phyloP scores from a whole-genome alignment of 2,888 invertebrate species.

The Latrodectus elegans region DNA sequence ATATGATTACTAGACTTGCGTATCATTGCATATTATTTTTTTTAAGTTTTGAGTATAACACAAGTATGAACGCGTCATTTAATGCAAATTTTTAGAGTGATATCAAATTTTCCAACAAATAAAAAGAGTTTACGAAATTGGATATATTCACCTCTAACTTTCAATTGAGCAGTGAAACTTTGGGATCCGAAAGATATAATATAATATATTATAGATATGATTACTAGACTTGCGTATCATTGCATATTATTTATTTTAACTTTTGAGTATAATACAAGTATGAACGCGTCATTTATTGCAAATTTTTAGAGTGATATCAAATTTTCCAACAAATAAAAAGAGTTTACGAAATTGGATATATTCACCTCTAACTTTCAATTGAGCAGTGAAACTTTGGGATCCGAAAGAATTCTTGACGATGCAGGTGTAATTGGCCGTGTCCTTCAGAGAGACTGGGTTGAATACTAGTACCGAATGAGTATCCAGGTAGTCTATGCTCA shows the following conservation, averaged over 20 bases:
- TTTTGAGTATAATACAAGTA: too few species aligned
- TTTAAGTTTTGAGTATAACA: too few species aligned
- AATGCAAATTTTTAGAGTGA: too few species aligned
- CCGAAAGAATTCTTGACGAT: slow-evolving; percentile 44
- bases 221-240: too few species aligned
- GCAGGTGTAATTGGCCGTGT: slow-evolving; percentile 69
- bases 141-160: slow-evolving; percentile 46
- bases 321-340: neutral
- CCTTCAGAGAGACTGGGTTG: slow-evolving; percentile 31
- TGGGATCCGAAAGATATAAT: slow-evolving; percentile 47
- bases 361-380: slow-evolving; percentile 56
- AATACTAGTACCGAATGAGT: slow-evolving; percentile 52
- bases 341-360: neutral
- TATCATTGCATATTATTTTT: too few species aligned
- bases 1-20: too few species aligned
- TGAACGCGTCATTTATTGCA: too few species aligned
- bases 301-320: neutral
- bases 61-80: too few species aligned
- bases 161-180: slow-evolving; percentile 44
- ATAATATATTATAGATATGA: too few species aligned
- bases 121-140: neutral
- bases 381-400: slow-evolving; percentile 44
- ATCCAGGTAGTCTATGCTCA: slow-evolving; percentile 33
- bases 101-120: neutral
- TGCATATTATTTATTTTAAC: too few species aligned